Evolutionary conservation across 2,797 vertebrate species (phyloP), one percentile per base, ranked within the genome.

Genomic region (Pelobates cultripes): DNA sequence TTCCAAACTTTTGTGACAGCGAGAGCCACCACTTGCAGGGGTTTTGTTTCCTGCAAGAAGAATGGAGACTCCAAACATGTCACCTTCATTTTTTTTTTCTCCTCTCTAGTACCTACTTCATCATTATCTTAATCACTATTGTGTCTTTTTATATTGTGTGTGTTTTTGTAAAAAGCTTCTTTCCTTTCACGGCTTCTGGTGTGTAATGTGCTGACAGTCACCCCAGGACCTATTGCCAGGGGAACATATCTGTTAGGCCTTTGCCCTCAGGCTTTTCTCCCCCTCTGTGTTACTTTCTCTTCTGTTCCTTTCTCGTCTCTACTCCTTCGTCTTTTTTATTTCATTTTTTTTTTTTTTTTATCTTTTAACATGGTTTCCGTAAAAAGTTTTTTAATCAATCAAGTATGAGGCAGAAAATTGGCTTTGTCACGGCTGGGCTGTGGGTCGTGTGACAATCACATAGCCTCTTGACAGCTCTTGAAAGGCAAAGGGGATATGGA

Each of bases 341-440:
- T 57, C 80, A 87, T 83, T 84, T 70, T 28, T 82, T 92, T 91
- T 94, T 88, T 92, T 93, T 94, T 95, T 95, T 94, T 93, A 90
- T 95, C 93, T 95, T 95, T 97, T 95, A 97, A 98, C 97, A 98
- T 96, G 96, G 94, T 97, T 98, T 99, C 97, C 91, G 96, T 96
- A 94, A 97, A 98, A 98, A 97, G 96, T 97, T 97, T 97, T 99
- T 99, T 97, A 97, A 99, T 99, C 97, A 98, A 98, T 99, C 97
- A 99, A 97, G 94, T 94, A 95, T 95, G 93, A 94, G 95, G 95
- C 96, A 98, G 96, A 98, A 99, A 98, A 98, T 97, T 95, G 96
- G 97, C 96, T 98, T 97, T 96, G 97, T 99, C 97, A 97, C 95
- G 97, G 94, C 95, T 89, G 86, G 95, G 94, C 94, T 93, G 73